Conservation (phyloP, 2,113 vertebrate species). For the Malurus melanocephalus region DNA sequence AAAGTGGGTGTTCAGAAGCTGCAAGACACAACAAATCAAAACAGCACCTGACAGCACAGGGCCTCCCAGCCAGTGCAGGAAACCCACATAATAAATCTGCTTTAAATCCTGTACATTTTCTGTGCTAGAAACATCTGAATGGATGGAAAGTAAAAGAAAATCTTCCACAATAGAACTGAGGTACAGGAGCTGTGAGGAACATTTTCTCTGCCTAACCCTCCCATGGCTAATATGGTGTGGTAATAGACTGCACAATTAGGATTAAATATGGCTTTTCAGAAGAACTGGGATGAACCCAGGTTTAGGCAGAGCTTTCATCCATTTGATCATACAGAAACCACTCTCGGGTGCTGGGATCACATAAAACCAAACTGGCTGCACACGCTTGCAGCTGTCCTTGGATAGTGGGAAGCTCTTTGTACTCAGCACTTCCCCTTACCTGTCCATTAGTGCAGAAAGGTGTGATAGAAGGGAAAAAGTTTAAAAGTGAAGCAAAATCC, state of each 20-base stretch:
- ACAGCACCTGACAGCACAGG: not conserved
- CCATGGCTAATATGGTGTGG: not conserved
- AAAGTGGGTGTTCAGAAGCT: not conserved
- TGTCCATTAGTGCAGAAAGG: not conserved
- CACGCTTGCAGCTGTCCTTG: not conserved
- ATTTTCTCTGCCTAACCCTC: not conserved
- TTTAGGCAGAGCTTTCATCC: not conserved
- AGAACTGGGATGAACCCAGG: not conserved
- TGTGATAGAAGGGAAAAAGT: not conserved
- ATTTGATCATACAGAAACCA: not conserved
- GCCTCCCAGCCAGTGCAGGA: not conserved
- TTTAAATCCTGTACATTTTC: not conserved
- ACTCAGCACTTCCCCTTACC: not conserved
- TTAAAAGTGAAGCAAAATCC: not conserved
- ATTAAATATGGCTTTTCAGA: not conserved
- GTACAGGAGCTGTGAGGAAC: not conserved
- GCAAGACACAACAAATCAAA: not conserved
- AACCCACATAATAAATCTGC: not conserved
- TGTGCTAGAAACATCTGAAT: not conserved
- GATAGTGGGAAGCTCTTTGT: not conserved
- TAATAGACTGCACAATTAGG: not conserved
- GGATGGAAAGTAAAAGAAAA: not conserved
- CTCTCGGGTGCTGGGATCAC: not conserved
- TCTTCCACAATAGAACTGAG: not conserved
- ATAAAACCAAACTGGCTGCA: not conserved